Conservation (phyloP, 2,113 vertebrate genomes). For the Antechinus flavipes region DNA sequence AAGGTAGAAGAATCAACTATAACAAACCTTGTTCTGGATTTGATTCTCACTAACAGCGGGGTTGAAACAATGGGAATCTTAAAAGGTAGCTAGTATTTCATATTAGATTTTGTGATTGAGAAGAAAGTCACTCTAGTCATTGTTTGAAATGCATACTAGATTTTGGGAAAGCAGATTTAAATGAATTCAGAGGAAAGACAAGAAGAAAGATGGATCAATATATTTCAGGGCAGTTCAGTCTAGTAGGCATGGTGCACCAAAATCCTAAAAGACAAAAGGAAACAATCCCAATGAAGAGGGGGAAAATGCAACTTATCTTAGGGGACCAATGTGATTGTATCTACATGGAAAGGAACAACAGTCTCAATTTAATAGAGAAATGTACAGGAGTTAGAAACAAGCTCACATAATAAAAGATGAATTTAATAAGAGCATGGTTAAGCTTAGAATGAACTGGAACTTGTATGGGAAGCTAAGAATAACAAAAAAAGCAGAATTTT, state of each 20-base stretch:
- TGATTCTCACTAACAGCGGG: background rate
- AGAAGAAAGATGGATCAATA: background rate
- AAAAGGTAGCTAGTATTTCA: background rate
- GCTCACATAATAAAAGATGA: background rate
- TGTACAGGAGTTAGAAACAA: background rate
- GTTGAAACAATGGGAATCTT: background rate
- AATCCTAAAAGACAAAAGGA: background rate
- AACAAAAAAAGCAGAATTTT: background rate
- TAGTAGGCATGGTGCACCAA: background rate
- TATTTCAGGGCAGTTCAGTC: background rate
- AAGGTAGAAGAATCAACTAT: background rate
- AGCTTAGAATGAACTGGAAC: background rate
- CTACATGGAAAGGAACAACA: background rate
- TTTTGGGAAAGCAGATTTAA: background rate
- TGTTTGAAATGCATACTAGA: background rate
- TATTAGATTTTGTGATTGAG: background rate
- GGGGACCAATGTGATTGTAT: background rate
- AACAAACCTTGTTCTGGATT: background rate
- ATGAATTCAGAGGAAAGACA: background rate
- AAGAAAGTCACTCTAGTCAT: background rate
- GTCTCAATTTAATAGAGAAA: background rate
- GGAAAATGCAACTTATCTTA: background rate
- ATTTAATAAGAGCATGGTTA: background rate
- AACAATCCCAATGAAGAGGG: background rate
- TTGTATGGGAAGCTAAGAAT: background rate